Conservation (phyloP, 2,888 invertebrate genomes). For the Branchipolynoe longqiensis region DNA sequence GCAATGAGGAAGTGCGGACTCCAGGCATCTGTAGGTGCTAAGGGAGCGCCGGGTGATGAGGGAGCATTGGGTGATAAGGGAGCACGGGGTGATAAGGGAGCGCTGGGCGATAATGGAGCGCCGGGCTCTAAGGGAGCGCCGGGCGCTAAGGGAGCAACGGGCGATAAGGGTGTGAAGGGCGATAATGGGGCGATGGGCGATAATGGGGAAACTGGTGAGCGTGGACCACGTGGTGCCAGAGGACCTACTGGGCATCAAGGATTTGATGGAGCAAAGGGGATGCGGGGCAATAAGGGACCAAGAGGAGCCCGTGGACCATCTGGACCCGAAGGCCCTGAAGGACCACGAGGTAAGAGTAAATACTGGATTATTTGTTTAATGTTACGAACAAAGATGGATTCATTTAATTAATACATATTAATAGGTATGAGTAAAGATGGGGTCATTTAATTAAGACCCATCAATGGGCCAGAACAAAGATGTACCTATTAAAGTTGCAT, state of each 20-base stretch:
- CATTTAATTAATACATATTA: too few species aligned
- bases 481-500: too few species aligned
- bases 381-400: not conserved
- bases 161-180: conserved; percentile 1
- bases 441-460: too few species aligned
- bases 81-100: not conserved
- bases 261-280: too few species aligned
- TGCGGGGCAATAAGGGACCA: not conserved
- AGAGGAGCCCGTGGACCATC: not conserved
- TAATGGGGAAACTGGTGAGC: not conserved
- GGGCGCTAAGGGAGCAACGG: not conserved
- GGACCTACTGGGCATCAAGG: conserved; percentile 5
- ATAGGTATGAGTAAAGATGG: too few species aligned
- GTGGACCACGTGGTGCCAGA: not conserved
- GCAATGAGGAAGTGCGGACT: not conserved
- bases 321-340: not conserved
- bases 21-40: not conserved
- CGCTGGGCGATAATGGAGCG: not conserved
- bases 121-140: not conserved
- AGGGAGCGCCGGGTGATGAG: not conserved
- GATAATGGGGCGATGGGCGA: not conserved
- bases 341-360: conserved; percentile 10
- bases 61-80: conserved; percentile 4
- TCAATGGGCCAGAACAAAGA: too few species aligned
- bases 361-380: not conserved